phyloP scores from a whole-genome alignment of 2,888 invertebrate species.

The Stenodera caucasica region DNA sequence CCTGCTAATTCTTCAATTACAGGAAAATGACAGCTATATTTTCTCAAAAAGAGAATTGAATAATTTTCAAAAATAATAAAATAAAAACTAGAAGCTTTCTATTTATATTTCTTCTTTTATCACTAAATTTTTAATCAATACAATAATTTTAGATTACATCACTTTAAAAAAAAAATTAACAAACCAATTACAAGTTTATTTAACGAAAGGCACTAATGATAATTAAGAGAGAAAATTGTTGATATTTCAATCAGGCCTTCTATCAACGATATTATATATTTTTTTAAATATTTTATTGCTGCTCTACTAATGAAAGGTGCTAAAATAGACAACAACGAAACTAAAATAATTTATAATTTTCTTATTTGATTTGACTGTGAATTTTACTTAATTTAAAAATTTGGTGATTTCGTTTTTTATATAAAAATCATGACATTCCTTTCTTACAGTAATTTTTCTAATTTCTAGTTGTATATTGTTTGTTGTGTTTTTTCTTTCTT shows the following conservation, averaged over 20 bases:
- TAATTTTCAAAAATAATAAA: background rate
- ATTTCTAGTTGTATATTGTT: slow-evolving; percentile 36
- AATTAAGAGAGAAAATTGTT: background rate
- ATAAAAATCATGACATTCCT: slow-evolving; percentile 33
- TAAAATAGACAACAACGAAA: slow-evolving; percentile 8
- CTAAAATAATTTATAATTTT: background rate
- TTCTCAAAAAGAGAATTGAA: background rate
- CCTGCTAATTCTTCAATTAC: slow-evolving; percentile 81
- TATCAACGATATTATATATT: background rate
- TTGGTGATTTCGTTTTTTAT: slow-evolving; percentile 18
- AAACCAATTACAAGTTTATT: no score
- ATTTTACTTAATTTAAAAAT: background rate
- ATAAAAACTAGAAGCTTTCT: background rate
- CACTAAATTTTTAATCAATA: background rate
- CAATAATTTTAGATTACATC: background rate
- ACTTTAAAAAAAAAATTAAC: background rate
- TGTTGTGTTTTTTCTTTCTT: slow-evolving; percentile 31
- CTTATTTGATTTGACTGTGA: background rate
- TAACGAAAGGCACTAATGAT: slow-evolving; percentile 1
- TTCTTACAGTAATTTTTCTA: slow-evolving; percentile 34
- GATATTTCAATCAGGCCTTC: no score
- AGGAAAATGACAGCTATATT: slow-evolving; percentile 54
- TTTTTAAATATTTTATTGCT: background rate
- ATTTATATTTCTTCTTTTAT: background rate
- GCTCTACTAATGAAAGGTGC: slow-evolving; percentile 25